Evolutionary conservation across 2,888 invertebrate species (phyloP).

Genomic region (Lumbricus terrestris): DNA sequence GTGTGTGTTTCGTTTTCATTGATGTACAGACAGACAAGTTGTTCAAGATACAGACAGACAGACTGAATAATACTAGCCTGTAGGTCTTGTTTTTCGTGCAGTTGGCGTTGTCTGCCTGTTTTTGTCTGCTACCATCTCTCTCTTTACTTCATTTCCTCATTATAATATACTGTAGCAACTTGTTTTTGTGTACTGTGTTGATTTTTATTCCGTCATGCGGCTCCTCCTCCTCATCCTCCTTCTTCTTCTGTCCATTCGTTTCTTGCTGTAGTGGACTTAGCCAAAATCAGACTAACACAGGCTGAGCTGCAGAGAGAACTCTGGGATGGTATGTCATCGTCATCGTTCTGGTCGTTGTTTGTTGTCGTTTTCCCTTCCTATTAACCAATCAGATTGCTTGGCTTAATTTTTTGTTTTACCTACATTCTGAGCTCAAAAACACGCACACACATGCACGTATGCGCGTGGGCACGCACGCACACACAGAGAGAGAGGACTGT

Average conservation of each 20-base stretch:
- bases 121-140: neutral
- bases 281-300: constrained; percentile 52
- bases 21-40: no score
- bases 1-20: neutral
- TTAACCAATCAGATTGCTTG: neutral
- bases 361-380: neutral
- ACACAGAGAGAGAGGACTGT: neutral
- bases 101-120: neutral
- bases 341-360: neutral
- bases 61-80: no score
- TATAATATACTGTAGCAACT: neutral
- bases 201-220: neutral
- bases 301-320: constrained; percentile 29
- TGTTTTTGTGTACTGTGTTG: neutral
- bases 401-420: neutral
- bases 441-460: no score
- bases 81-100: neutral
- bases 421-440: neutral
- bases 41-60: no score
- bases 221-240: neutral
- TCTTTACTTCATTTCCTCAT: neutral
- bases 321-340: constrained; percentile 28
- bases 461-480: neutral
- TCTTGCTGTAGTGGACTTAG: constrained; percentile 50
- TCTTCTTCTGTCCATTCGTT: neutral